phyloP scores from a whole-genome alignment of 2,113 vertebrate species.

The Ammodytes marinus region DNA sequence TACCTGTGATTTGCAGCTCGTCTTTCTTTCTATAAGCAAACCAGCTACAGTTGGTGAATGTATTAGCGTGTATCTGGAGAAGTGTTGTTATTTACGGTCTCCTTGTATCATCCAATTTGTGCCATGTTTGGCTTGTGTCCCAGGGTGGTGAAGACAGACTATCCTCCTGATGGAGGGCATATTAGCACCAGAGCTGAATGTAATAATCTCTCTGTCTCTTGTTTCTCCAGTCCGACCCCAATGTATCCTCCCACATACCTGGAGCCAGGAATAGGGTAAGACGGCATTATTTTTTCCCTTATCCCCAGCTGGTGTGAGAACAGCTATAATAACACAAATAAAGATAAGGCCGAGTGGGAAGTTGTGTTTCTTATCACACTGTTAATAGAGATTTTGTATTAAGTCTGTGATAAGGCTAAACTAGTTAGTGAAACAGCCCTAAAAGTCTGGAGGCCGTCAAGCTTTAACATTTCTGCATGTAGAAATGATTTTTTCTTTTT shows the following conservation, averaged over 20 bases:
- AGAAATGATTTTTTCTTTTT: not conserved
- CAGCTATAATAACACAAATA: slow-evolving; percentile 18
- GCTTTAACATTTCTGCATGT: not conserved
- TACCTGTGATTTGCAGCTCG: not conserved
- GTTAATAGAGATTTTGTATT: slow-evolving; percentile 35
- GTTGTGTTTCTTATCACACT: slow-evolving; percentile 42
- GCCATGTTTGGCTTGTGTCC: slow-evolving; percentile 42
- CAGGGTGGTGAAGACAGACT: slow-evolving; percentile 35
- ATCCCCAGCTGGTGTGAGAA: slow-evolving; percentile 41
- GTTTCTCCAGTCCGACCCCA: slow-evolving; percentile 91
- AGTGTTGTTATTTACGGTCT: slow-evolving; percentile 56
- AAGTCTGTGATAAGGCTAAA: slow-evolving; percentile 20
- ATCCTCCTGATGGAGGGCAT: slow-evolving; percentile 13
- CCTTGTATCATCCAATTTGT: slow-evolving; percentile 61
- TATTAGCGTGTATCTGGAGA: slow-evolving; percentile 47
- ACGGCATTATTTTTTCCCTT: slow-evolving; percentile 30
- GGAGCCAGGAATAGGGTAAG: slow-evolving; percentile 97
- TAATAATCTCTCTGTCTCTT: slow-evolving; percentile 51
- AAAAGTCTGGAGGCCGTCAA: not conserved
- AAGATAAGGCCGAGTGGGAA: slow-evolving; percentile 45
- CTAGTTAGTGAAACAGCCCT: not conserved
- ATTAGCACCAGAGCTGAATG: slow-evolving; percentile 43
- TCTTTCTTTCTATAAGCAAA: slow-evolving; percentile 30
- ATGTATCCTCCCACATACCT: slow-evolving; percentile 98
- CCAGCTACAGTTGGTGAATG: not conserved